Evolutionary conservation across 2,797 vertebrate genomes (phyloP).

Genomic region (Bufotes viridis): DNA sequence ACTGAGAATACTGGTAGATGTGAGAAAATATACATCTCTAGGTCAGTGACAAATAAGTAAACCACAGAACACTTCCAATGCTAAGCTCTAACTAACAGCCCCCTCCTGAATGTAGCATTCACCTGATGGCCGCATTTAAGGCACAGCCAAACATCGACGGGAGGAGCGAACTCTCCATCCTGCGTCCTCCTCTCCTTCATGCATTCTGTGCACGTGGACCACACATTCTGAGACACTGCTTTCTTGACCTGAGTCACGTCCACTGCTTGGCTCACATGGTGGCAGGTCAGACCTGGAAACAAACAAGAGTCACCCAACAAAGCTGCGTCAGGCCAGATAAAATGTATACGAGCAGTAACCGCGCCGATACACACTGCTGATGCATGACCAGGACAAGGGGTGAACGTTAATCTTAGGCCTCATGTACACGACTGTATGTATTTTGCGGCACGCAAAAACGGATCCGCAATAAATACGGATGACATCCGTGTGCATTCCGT

Average conservation of each 20-base stretch:
- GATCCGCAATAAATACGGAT: too few relatives aligned
- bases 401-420: not conserved
- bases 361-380: not conserved
- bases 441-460: too few relatives aligned
- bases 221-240: constrained; percentile 70
- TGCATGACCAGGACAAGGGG: not conserved
- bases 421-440: too few relatives aligned
- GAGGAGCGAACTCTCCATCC: constrained; percentile 78
- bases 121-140: constrained; percentile 97
- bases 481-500: too few relatives aligned
- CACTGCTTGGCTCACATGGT: constrained; percentile 88
- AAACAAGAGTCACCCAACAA: not conserved
- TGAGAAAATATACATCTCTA: too few relatives aligned
- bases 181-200: constrained; percentile 56
- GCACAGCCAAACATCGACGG: constrained; percentile 88
- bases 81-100: too few relatives aligned
- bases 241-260: constrained; percentile 92
- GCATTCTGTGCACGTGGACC: not conserved
- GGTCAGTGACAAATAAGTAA: too few relatives aligned
- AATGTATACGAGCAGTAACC: not conserved
- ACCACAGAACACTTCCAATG: too few relatives aligned
- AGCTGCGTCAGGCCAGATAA: not conserved
- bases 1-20: too few relatives aligned
- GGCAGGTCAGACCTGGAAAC: not conserved
- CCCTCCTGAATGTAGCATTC: not conserved